Evolutionary conservation across 2,888 invertebrate genomes (phyloP).

Genomic region (Nomada hirtipes): DNA sequence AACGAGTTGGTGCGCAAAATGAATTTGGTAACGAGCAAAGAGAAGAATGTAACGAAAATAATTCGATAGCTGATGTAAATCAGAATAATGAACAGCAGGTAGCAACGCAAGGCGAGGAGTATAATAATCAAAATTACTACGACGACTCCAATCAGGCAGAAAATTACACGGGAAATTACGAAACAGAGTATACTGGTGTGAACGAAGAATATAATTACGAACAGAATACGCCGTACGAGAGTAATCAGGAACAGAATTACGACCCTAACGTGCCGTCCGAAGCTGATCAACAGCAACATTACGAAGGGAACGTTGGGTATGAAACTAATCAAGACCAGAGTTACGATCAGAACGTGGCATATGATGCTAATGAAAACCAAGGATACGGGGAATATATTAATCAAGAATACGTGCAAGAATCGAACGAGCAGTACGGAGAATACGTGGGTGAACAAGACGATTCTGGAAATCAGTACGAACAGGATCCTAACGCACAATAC

Average conservation of each 20-base stretch:
- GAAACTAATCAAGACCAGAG: background rate
- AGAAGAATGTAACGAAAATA: background rate
- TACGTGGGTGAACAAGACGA: slow-evolving; percentile 42
- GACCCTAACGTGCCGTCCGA: background rate
- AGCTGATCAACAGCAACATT: slow-evolving; percentile 1
- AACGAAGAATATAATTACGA: slow-evolving; percentile 44
- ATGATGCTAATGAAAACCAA: slow-evolving; percentile 31
- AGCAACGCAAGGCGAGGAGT: background rate
- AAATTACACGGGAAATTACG: background rate
- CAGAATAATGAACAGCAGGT: slow-evolving; percentile 27
- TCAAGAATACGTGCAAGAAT: slow-evolving; percentile 38
- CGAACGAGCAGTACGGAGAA: slow-evolving; percentile 36
- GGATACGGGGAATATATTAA: slow-evolving; percentile 34
- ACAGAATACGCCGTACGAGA: slow-evolving; percentile 35
- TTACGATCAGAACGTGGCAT: slow-evolving; percentile 46
- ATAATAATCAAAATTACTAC: slow-evolving; percentile 45
- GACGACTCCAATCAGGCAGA: slow-evolving; percentile 38
- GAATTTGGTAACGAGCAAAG: background rate
- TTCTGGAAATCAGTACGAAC: slow-evolving; percentile 36
- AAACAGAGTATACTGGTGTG: background rate
- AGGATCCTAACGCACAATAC: slow-evolving; percentile 57
- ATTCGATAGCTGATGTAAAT: background rate
- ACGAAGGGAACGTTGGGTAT: slow-evolving; percentile 14
- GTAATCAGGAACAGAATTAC: slow-evolving; percentile 13
- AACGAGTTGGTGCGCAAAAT: slow-evolving; percentile 9